Base-by-base conservation (phyloP, 2,113 vertebrate species). In the Ophthalmolycus amberensis region DNA sequence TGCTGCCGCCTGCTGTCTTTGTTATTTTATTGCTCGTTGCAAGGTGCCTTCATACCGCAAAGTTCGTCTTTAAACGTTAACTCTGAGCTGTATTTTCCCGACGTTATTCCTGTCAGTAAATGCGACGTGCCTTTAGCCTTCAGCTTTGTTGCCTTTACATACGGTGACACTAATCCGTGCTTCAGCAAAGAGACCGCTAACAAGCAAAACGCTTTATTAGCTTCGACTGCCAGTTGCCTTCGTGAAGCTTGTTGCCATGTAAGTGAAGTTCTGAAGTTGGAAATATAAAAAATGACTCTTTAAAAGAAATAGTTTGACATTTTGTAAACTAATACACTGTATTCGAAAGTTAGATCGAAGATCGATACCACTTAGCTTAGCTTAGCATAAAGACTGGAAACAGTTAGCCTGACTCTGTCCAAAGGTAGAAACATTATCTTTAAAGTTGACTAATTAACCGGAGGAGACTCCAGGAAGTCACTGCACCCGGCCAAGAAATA, bases 111-210 rank as follows among this genome's bases (percentile, higher is more conserved):
- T 48, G 60, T 52, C 62, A 76, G 77, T 82, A 29, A 81, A 80
- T 32, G 76, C 44, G 65, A 29, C 16, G 71, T 82, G 87, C 88
- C 88, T 91, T 89, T 44, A 80, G 69, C 79, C 32, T 68, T 68
- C 16, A 80, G 75, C 79, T 77, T 70, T 6, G 76, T 71, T 54
- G 75, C 32, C 20, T 66, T 38, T 18, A 27, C 5, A 22, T 38
- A 14, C 44, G 32, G 34, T 8, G 15, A 58, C 27, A 11, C 67
- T 38, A n/a, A 46, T 65, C 29, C 3, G 12, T 52, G 65, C 62
- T 48, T 79, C 37, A 18, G 69, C 83, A n/a, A 11, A 29, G 16
- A 52, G 18, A 62, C 6, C 11, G 38, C 27, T 6, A 32, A 46
- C 42, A 74, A n/a, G 5, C 12, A 5, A 10, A n/a, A n/a, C n/a